Base-by-base conservation (phyloP, 2,797 vertebrate species). In the Halcyon smyrnensis region DNA sequence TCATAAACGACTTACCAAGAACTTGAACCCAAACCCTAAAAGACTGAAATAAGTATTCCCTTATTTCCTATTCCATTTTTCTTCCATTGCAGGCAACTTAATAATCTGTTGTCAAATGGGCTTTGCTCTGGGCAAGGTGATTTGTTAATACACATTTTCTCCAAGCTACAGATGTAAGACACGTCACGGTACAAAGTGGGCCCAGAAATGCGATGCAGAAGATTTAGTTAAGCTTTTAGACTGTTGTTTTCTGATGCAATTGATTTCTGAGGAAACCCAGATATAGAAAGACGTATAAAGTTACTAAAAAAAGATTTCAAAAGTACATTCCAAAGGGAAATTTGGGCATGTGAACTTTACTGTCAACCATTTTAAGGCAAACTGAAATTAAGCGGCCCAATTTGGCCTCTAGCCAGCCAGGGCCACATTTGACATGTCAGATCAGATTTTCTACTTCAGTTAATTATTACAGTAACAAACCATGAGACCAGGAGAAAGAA, bases 401-500 rank as follows among this genome's bases (percentile, higher is more conserved):
- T 54, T 24, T 94, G 91, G 84, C 80, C 70, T 54, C 73, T 9
- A 14, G 89, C 92, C 92, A 90, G 30, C 27, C 73, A 86, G 70
- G 85, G 68, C 88, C 93, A 69, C 65, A 23, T 63, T 37, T 74
- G 91, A 95, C 90, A 81, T 25, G 76, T 96, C 93, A 82, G 93
- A 95, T 92, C 92, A 78, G 7, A 94, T 91, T 78, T 90, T 93
- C 95, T 89, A 56, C 94, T 78, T 87, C 71, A 82, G 21, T 91
- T 84, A 80, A 84, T 30, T 18, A 65, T 37, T 82, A 74, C 67
- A 76, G 70, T 53, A 84, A 91, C 50, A 75, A 91, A 81, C 50
- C 85, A 32, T 6, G 34, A 91, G 81, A 83, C 30, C 75, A 78
- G 73, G 14, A 81, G 76, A 60, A 78, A 91, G 53, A 53, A 87